Evolutionary conservation across 2,797 vertebrate species (phyloP), one percentile per base, ranked within the genome.

Genomic region (Sebastes alutus): DNA sequence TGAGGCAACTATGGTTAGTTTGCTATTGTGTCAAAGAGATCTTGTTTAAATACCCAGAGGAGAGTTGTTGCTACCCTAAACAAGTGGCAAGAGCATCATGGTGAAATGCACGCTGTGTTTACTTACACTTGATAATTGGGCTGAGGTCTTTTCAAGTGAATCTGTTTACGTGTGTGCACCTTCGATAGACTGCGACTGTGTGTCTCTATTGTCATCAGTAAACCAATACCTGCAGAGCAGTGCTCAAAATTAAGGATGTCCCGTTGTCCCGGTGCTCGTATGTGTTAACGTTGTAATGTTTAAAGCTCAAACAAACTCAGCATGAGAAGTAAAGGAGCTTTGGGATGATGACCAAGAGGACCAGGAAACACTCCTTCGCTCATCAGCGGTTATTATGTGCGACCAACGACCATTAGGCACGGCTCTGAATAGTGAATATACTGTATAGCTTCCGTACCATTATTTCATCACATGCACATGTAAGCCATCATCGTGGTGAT

Each of bases 11-110:
- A 35, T 54, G 20, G 76, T 73, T 75, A 69, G 30, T 71, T 33
- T 84, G 63, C 18, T 20, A 18, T 38, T 71, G 71, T 83, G 74
- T 81, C 52, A 78, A 81, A 81, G 73, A 74, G 54, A 83, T 60
- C 18, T 82, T 64, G 23, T 83, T 75, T 62, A 76, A 80, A 81
- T 81, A 56, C 75, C 76, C 61, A 42, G 52, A 23, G 54, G 70
- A 82, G 23, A 63, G 42, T 25, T 64, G 12, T n/a, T 52, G 46
- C 16, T 60, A 20, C 38, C 29, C 38, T 55, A 38, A 77, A 79
- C 58, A 75, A 73, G 69, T 35, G 60, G 63, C 33, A 68, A 52
- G 55, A 61, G 29, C 2, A 42, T 7, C 33, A 18, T 25, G 62
- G 35, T 76, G 56, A 75, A 72, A 66, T 70, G 12, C 35, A 67